Evolutionary conservation across 92 coral and sea anemone species (phyloP).

Genomic region (Porites evermanni): DNA sequence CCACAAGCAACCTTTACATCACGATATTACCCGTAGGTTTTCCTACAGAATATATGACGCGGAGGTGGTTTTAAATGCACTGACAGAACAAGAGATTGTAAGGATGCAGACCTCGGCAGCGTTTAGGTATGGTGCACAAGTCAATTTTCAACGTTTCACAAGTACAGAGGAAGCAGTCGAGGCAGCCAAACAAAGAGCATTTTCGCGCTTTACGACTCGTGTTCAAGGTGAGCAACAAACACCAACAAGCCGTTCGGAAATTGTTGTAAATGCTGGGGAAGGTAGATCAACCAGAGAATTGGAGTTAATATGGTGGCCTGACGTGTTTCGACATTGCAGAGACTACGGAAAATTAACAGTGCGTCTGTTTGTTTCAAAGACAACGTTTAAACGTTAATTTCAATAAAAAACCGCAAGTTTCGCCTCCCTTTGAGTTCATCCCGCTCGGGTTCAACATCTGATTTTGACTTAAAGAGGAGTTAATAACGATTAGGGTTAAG

Average conservation of each 20-base stretch:
- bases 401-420: not conserved
- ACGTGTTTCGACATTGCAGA: not conserved
- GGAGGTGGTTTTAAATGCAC: not conserved
- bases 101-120: not conserved
- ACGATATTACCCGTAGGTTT: slow-evolving; percentile 15
- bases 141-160: slow-evolving; percentile 24
- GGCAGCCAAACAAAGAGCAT: slow-evolving; percentile 42
- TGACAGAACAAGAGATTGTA: slow-evolving; percentile 17
- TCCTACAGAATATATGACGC: slow-evolving; percentile 37
- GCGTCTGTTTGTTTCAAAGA: slow-evolving; percentile 28
- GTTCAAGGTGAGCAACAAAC: not conserved
- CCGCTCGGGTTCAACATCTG: not conserved
- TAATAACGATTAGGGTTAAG: no score
- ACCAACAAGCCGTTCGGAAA: slow-evolving; percentile 41
- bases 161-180: slow-evolving; percentile 34
- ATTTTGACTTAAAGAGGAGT: not conserved
- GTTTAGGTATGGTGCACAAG: slow-evolving; percentile 4
- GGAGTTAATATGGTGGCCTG: slow-evolving; percentile 42
- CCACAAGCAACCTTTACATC: slow-evolving; percentile 21
- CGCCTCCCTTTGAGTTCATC: not conserved
- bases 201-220: slow-evolving; percentile 11
- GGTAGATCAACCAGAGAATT: slow-evolving; percentile 23
- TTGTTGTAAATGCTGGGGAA: not conserved
- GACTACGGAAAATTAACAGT: slow-evolving; percentile 31
- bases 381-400: slow-evolving; percentile 27